A percentile compares a stretch with the other conserved stretches of the same genome.
phyloP scores from a whole-genome alignment of 1,140 invertebrate genomes.

The Drosophila pseudoananassae region DNA sequence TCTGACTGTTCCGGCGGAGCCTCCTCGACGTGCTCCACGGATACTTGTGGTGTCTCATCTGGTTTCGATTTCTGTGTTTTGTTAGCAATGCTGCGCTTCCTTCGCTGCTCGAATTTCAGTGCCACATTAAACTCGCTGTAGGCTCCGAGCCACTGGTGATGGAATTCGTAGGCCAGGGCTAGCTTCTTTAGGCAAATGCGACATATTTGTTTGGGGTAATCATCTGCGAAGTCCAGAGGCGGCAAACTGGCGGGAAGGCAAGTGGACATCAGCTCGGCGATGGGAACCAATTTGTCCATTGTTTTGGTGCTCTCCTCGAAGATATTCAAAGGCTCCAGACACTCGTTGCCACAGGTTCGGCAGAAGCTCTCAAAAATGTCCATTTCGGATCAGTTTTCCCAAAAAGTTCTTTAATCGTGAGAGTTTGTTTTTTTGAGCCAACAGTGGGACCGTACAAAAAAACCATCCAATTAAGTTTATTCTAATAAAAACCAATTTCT shows the following conservation, averaged over 20 bases:
- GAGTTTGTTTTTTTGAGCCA: conserved; percentile 2
- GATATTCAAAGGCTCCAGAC: conserved; percentile 52
- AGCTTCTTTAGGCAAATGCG: conserved; percentile 60
- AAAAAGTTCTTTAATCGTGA: background rate
- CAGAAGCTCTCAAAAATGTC: conserved; percentile 76
- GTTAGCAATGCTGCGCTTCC: conserved; percentile 16
- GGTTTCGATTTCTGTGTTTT: background rate
- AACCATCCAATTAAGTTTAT: background rate
- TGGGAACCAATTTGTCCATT: conserved; percentile 24
- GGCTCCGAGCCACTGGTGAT: conserved; percentile 49
- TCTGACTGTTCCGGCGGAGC: background rate
- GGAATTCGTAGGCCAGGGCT: conserved; percentile 55
- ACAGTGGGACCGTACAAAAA: background rate
- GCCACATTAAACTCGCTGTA: conserved; percentile 66
- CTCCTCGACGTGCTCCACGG: background rate
- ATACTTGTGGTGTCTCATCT: background rate
- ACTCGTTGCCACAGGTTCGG: conserved; percentile 68
- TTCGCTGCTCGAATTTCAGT: conserved; percentile 56
- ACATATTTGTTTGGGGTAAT: conserved; percentile 70
- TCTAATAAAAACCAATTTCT: background rate
- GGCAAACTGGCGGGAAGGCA: conserved; percentile 47
- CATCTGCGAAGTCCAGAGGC: conserved; percentile 20
- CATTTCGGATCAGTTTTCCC: conserved; percentile 21
- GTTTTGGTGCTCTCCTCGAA: conserved; percentile 12
- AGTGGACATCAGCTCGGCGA: conserved; percentile 32